Evolutionary conservation across 2,113 vertebrate species (phyloP), one percentile per base, ranked within the genome.

Genomic region (Labeo rohita): DNA sequence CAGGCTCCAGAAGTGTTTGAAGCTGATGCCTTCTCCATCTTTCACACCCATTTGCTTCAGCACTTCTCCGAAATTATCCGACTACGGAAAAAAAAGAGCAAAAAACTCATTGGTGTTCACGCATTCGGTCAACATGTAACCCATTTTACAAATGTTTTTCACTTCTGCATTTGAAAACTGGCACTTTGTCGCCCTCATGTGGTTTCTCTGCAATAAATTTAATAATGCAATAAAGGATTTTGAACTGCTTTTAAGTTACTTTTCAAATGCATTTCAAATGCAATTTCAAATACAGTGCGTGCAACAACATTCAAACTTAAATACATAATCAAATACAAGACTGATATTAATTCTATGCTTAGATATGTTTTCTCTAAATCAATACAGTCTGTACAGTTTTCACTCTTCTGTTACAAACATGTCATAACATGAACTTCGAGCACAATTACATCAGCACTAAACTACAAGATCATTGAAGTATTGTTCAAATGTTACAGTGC

Each of bases 1-100:
- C 7, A 95, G 86, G 83, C 0, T 90, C 95, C 95, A 95, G 93
- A 95, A 95, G 43, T 94, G 88, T 70, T 89, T 90, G 92, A 95
- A 95, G 87, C 93, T 91, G 90, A 95, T 88, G 63, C 93, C 93
- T 77, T 95, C 94, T 1, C 94, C 94, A 0, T 94, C 93, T 15
- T 88, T 91, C 18, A 95, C 93, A 1, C 94, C 94, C 92, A 95
- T 95, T 87, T 92, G 91, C 82, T 82, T 81, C 85, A 95, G 11
- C 77, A 95, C 87, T 6, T 93, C 91, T 1, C 89, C 21, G n/a
- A 95, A 6, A 11, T 92, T 90, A 3, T 95, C 94, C 5, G 93
- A 15, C 84, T 49, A 56, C 10, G 4, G 9, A 85, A 61, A 89
- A 3, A 36, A 56, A 18, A 59, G 56, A 61, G 54, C 12, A 0